Evolutionary conservation across 2,888 invertebrate genomes (phyloP), one percentile per base, ranked within the genome.

Genomic region (Podabrus alpinus): DNA sequence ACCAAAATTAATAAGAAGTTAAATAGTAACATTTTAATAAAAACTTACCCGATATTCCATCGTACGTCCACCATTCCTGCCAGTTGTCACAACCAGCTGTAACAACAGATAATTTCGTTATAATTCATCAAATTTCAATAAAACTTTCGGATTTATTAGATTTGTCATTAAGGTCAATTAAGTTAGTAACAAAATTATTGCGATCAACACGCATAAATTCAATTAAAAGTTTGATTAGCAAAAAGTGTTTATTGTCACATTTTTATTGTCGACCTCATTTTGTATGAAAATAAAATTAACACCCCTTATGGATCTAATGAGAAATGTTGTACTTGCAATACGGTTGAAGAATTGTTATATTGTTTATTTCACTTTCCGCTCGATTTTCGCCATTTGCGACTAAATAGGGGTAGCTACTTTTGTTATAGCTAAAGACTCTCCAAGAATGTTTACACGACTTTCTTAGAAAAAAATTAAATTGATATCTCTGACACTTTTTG

Each of bases 1-100:
- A 45, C 7, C 21, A 45, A 45, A 45, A n/a, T 45, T 45, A 45
- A 45, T n/a, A n/a, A 45, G 45, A 45, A n/a, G 2, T 45, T 45
- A 45, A 45, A 45, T n/a, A 9, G 1, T n/a, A 45, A 4, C n/a
- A n/a, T n/a, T 21, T 45, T 45, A 45, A 45, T 4, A 72, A 76
- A 21, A 59, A 81, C 85, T 89, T 86, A 94, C 95, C 95, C 86
- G 94, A 94, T 85, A 95, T 94, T 24, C 94, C 94, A 85, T 94
- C 94, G 89, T 94, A 94, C 1, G 94, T 94, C 94, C 94, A 94
- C 94, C 95, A 95, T 89, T 94, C 94, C 86, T 94, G 94, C 95
- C 95, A 94, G 87, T 93, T 94, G 82, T 93, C 93, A 81, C 92
- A 90, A 79, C 91, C 92, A 86, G 92, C 94, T 94, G 91, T 17